Evolutionary conservation across 2,888 invertebrate genomes (phyloP), one percentile per base, ranked within the genome.

Genomic region (Litoditis marina): DNA sequence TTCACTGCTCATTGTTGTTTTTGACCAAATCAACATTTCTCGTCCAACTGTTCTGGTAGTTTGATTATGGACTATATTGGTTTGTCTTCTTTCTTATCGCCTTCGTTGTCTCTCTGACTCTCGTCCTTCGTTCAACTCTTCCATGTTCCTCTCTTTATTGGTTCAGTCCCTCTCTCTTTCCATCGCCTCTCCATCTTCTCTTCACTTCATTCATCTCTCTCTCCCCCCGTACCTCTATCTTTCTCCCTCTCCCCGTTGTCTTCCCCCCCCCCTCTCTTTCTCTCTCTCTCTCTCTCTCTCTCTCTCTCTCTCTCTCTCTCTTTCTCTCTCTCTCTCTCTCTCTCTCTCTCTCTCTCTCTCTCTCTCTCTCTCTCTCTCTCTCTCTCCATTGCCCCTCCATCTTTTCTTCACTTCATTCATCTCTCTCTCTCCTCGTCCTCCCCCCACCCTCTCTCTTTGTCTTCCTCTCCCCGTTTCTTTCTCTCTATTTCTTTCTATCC

Each of bases 241-340:
- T 34, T 51, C 53, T 36, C 34, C 42, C 49, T 60, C 49, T 25
- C 60, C 27, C 44, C 53, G 52, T 59, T 51, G 44, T 42, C 50
- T 58, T 25, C 30, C 13, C 42, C 30, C 19, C 42, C 47, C 30
- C 22, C 32, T 49, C 42, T 51, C 46, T 53, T 60, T 22, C 42
- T 27, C 34, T 31, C 28, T 31, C 13, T 28, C n/a, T 31, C n/a
- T 51, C 31, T 28, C 19, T 27, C 8, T 31, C 19, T 27, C n/a
- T 28, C 19, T 28, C 19, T 27, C n/a, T 28, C 19, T 28, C 19
- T 27, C 31, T 30, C 27, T 11, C 28, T 31, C 13, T 2, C 31
- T 22, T 51, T 22, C 28, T 28, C 25, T 49, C 49, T 22, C 28
- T 51, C 31, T n/a, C 31, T 28, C 28, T 51, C 28, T 30, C 8